Base-by-base conservation (phyloP, 2,113 vertebrate species). In the Acrocephalus arundinaceus region DNA sequence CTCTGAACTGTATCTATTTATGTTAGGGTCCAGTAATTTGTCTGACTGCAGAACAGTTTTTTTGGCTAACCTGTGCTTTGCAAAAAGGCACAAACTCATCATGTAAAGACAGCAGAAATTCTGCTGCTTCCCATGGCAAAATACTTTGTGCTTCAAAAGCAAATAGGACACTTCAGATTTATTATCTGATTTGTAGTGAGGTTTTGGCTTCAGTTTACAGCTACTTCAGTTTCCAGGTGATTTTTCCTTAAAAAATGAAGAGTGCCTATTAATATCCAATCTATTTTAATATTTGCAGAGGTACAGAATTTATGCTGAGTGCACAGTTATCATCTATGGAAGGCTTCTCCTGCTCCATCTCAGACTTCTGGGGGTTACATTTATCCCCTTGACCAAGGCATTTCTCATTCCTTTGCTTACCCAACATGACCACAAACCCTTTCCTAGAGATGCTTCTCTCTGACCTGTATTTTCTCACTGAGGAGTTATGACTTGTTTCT, bases 1-100 rank as follows among this genome's bases (percentile, higher is more conserved):
- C 89, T 65, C 84, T 87, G 73, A 85, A 49, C 80, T 89, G 15
- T 61, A 33, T 88, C 79, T 92, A 1, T 96, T 92, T 96, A 71
- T 79, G 70, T 86, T 94, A 19, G 73, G 87, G 80, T 37, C 89
- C 57, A 68, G 61, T 86, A 15, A 85, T 92, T 93, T 90, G 79
- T 92, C 88, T 87, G 52, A 59, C 37, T 85, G 23, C 65, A 81
- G 46, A 59, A 45, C 59, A 63, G 1, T 61, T 81, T 84, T 86
- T 67, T 57, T 89, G 52, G 48, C 68, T 84, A 89, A 70, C 22
- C 55, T 87, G 5, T 67, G 79, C 86, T 88, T 80, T 84, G 83
- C 65, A 74, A 27, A 78, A 90, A 49, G 35, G 68, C 73, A 77
- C 17, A 3, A 77, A 31, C 65, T 74, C 48, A 20, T 90, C 73